Conservation (phyloP, 2,888 invertebrate genomes). For the Pocota personata region DNA sequence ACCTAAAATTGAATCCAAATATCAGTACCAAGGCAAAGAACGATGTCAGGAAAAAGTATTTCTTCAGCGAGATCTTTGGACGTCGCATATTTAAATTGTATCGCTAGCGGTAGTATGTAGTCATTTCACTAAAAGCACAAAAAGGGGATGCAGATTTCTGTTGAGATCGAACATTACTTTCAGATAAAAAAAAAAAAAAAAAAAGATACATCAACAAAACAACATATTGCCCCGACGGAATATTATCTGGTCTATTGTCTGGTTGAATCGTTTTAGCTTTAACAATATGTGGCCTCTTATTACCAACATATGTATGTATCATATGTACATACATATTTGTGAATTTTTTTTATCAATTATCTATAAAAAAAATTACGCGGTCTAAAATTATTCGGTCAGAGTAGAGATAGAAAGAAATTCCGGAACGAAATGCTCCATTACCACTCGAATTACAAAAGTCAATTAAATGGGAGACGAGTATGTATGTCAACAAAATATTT, state of each 20-base stretch:
- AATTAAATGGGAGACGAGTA: conserved; percentile 44
- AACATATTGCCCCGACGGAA: background rate
- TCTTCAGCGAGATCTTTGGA: conserved; percentile 85
- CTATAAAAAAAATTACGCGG: background rate
- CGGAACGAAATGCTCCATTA: background rate
- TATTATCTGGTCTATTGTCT: conserved; percentile 21
- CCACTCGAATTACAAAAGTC: conserved; percentile 23
- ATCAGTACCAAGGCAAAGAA: conserved; percentile 84
- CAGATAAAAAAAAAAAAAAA: conserved; percentile 24
- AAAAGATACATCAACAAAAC: background rate
- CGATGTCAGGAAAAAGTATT: conserved; percentile 85
- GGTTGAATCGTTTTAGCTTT: background rate
- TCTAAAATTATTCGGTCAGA: background rate
- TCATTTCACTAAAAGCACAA: conserved; percentile 63
- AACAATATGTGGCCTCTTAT: conserved; percentile 8
- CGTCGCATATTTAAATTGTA: conserved; percentile 83
- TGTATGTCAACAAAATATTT: conserved; percentile 47
- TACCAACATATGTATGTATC: background rate
- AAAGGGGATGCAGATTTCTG: background rate
- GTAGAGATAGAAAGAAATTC: background rate
- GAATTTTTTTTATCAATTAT: background rate
- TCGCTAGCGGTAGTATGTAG: conserved; percentile 40
- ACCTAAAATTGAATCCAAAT: conserved; percentile 84
- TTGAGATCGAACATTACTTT: background rate
- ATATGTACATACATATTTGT: background rate